These are phyloP conservation scores for Avahi laniger DNA, from an alignment of 2,797 vertebrate species.

Conservation along the genomic window DNA sequence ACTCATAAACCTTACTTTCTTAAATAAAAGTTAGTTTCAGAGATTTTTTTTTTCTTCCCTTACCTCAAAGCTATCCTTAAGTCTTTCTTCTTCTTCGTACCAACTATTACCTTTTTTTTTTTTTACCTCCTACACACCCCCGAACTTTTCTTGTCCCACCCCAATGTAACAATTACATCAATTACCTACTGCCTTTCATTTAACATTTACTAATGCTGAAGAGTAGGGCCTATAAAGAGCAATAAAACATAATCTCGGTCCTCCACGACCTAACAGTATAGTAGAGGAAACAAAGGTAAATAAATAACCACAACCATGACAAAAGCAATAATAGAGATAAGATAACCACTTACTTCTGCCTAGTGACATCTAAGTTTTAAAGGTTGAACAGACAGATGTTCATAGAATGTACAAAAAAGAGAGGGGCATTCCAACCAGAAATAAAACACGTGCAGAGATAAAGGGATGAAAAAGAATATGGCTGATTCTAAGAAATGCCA, in stretches of 20 bases:
- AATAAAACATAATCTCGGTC: conserved; percentile 9
- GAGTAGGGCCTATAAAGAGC: background rate
- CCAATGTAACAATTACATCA: background rate
- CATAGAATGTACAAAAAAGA: background rate
- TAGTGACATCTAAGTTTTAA: background rate
- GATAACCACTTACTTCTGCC: background rate
- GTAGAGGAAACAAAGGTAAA: conserved; percentile 7
- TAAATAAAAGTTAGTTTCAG: conserved; percentile 7
- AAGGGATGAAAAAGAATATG: background rate
- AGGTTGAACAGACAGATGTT: background rate
- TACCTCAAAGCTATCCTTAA: background rate
- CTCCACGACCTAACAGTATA: background rate
- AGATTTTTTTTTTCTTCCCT: background rate
- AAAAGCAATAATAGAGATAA: background rate
- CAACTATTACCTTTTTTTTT: background rate
- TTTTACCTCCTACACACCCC: background rate
- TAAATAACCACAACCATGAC: background rate
- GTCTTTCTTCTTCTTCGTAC: conserved; percentile 4
- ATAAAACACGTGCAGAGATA: background rate
- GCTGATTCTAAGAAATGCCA: background rate
- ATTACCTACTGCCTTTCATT: conserved; percentile 2
- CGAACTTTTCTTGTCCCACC: background rate
- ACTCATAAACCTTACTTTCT: background rate
- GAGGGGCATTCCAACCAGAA: background rate
- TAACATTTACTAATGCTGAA: conserved; percentile 6